phyloP scores from a whole-genome alignment of 2,888 invertebrate species.

The Tachina grossa region DNA sequence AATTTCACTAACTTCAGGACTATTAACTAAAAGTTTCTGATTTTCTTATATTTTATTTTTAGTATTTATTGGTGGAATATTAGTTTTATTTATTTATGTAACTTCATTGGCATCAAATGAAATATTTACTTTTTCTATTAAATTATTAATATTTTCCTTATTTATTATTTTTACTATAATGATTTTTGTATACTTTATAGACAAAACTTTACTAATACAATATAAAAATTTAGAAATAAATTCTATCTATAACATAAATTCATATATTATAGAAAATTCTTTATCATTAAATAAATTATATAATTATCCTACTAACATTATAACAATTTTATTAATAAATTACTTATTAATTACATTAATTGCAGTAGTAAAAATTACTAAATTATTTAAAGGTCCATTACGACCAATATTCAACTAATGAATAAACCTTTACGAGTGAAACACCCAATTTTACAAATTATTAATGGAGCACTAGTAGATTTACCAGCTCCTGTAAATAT shows the following conservation, averaged over 20 bases:
- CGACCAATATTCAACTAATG: slow-evolving; percentile 84
- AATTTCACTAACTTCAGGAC: slow-evolving; percentile 83
- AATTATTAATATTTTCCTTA: slow-evolving; percentile 75
- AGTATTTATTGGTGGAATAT: slow-evolving; percentile 86
- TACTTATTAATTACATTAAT: slow-evolving; percentile 86
- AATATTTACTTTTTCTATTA: slow-evolving; percentile 83
- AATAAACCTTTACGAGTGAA: slow-evolving; percentile 83
- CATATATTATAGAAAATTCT: slow-evolving; percentile 82
- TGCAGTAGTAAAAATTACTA: slow-evolving; percentile 85
- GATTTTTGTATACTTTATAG: slow-evolving; percentile 68
- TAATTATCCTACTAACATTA: slow-evolving; percentile 82
- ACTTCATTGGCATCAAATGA: slow-evolving; percentile 86
- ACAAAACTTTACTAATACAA: slow-evolving; percentile 77
- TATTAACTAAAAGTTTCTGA: slow-evolving; percentile 84
- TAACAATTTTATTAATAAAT: slow-evolving; percentile 83
- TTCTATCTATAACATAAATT: slow-evolving; percentile 76
- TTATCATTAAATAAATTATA: slow-evolving; percentile 84
- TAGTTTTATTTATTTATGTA: slow-evolving; percentile 87
- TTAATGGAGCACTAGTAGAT: slow-evolving; percentile 85
- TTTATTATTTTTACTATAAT: slow-evolving; percentile 73
- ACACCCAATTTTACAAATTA: slow-evolving; percentile 84
- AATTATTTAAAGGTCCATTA: slow-evolving; percentile 84
- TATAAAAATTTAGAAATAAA: slow-evolving; percentile 82
- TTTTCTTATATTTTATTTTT: slow-evolving; percentile 86
- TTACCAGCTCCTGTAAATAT: slow-evolving; percentile 86